Conservation (phyloP, 2,113 vertebrate genomes). For the Phaethornis superciliosus region DNA sequence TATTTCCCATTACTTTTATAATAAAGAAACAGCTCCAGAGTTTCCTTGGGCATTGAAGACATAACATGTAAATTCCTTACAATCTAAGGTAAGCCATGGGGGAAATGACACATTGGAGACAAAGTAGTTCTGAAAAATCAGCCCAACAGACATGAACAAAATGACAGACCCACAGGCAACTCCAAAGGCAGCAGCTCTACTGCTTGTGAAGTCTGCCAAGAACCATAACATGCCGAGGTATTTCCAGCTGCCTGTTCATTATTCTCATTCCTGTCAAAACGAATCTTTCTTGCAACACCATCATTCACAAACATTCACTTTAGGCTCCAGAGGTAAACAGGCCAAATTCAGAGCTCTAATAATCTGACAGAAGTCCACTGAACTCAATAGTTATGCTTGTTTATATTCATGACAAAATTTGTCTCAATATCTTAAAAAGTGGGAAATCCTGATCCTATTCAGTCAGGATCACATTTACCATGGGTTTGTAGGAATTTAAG, state of each 20-base stretch:
- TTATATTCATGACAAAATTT: neutral
- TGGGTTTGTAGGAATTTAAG: neutral
- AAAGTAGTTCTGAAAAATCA: conserved; percentile 55
- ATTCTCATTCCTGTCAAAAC: conserved; percentile 59
- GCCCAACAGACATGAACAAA: neutral
- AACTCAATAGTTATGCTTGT: neutral
- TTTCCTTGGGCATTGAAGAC: neutral
- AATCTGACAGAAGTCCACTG: neutral
- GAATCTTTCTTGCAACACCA: conserved; percentile 15
- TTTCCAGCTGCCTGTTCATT: conserved; percentile 59
- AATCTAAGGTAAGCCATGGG: neutral
- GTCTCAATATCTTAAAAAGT: neutral
- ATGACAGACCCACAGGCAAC: conserved; percentile 52
- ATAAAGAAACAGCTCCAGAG: neutral
- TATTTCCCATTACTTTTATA: neutral
- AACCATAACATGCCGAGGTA: conserved; percentile 52
- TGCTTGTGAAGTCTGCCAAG: conserved; percentile 12
- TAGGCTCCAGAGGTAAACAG: conserved; percentile 23
- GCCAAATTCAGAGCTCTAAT: neutral
- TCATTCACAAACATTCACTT: neutral
- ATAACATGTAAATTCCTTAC: neutral
- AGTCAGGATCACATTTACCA: neutral
- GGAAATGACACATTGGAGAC: neutral
- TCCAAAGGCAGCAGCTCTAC: neutral
- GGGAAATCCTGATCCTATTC: neutral